phyloP scores from a whole-genome alignment of 2,113 vertebrate genomes.

The Lagopus leucura region DNA sequence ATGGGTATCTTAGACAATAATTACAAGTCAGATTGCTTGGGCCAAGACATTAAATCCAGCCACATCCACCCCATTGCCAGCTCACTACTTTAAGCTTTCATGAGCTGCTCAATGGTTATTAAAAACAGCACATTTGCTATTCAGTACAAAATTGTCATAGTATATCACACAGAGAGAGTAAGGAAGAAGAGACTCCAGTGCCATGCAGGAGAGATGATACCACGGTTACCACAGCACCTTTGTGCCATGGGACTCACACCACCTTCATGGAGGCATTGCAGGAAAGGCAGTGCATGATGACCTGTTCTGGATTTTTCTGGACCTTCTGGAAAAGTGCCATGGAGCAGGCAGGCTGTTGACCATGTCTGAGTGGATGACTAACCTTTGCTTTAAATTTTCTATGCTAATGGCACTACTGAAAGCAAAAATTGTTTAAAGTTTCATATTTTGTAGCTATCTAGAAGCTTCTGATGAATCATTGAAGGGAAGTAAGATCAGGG shows the following conservation, averaged over 20 bases:
- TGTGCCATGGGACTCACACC: neutral
- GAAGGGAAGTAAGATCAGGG: neutral
- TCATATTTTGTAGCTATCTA: slow-evolving; percentile 16
- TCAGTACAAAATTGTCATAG: neutral
- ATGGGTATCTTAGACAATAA: neutral
- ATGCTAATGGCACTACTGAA: neutral
- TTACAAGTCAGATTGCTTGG: neutral
- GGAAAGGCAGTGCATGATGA: neutral
- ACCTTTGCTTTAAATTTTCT: slow-evolving; percentile 1
- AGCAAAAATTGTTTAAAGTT: neutral
- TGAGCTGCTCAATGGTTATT: slow-evolving; percentile 19
- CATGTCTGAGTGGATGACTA: neutral
- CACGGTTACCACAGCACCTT: neutral
- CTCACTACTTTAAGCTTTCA: slow-evolving; percentile 22
- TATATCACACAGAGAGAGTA: neutral
- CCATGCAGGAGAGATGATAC: neutral
- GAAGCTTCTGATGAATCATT: slow-evolving; percentile 25
- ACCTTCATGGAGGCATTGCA: neutral
- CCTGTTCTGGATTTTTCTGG: neutral
- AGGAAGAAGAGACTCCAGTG: neutral
- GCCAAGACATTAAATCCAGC: slow-evolving; percentile 2
- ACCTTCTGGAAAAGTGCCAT: neutral
- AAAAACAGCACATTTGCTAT: neutral
- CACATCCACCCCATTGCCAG: neutral
- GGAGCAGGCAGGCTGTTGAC: neutral